Base-by-base conservation (phyloP, 64 coral and sea anemone species). In the Montipora cactus region DNA sequence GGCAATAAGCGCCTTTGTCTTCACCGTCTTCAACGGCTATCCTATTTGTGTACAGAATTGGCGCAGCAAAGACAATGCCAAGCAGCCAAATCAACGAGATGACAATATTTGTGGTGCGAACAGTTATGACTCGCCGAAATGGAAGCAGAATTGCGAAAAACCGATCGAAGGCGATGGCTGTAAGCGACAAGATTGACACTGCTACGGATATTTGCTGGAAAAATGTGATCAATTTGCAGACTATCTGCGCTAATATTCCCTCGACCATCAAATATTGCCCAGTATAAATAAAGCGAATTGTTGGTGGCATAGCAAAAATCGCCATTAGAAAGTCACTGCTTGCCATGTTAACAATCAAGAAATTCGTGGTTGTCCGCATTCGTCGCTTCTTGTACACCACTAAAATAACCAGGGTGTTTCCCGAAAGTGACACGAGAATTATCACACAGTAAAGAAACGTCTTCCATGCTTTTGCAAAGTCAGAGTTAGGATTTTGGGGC, bases 101-200 rank as follows among this genome's bases (percentile, higher is more conserved):
- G 49, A 93, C 23, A 5, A 93, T 6, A 15, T 50, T 88, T 50
- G 84, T 78, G 8, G 47, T 66, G 21, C 58, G 81, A 25, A 73
- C 62, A 13, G 83, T 84, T 28, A 93, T 88, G 5, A 93, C 49
- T 57, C 88, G 78, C 19, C 53, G 74, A 88, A 88, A 88, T 4
- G 92, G 92, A 15, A 88, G 44, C 13, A 92, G 83, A 7, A 97
- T 91, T 8, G 89, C 89, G 62, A 94, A 94, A 20, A 94, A 94
- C 5, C 95, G 89, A 23, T 97, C 95, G 7, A 94, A 70, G 3
- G 95, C 88, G 21, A 97, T 94, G 18, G 88, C 69, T 19, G 93
- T 92, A 20, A 97, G 94, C 5, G 76, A 95, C 44, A 94, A 71
- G 3, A 94, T 94, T 2, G 95, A 97, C 2, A 97, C 95, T 0